Evolutionary conservation across 1,140 invertebrate species (phyloP).

Genomic region (Neodiprion pinetum): DNA sequence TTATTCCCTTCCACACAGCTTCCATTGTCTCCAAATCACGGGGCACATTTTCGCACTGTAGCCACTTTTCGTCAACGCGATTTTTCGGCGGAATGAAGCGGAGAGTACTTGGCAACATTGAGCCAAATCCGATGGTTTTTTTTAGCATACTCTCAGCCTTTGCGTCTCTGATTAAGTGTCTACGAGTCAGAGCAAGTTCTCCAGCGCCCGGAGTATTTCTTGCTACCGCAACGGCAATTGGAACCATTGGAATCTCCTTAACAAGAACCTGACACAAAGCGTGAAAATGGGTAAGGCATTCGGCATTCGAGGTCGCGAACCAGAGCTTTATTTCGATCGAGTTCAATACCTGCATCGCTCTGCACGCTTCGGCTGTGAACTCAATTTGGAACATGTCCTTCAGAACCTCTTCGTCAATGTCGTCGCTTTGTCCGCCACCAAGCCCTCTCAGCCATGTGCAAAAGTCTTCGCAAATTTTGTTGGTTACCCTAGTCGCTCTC

Average conservation of each 20-base stretch:
- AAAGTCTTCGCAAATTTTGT: conserved; percentile 62
- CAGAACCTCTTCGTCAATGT: conserved; percentile 57
- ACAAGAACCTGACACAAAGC: conserved; percentile 35
- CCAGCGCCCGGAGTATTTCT: conserved; percentile 49
- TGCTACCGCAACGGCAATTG: conserved; percentile 34
- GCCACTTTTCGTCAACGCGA: conserved; percentile 59
- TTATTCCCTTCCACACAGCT: conserved; percentile 64
- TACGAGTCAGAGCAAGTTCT: conserved; percentile 51
- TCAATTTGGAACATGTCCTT: conserved; percentile 66
- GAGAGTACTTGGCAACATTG: conserved; percentile 58
- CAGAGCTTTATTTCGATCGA: conserved; percentile 57
- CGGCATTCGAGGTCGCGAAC: conserved; percentile 55
- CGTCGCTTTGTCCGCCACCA: conserved; percentile 54
- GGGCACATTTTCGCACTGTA: conserved; percentile 59
- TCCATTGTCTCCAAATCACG: conserved; percentile 66
- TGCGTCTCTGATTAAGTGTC: conserved; percentile 61
- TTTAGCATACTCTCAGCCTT: conserved; percentile 57
- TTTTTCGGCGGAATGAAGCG: conserved; percentile 61
- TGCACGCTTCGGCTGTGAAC: conserved; percentile 63
- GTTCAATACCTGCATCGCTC: conserved; percentile 58
- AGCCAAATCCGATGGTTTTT: conserved; percentile 59
- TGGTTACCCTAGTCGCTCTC: conserved; percentile 43
- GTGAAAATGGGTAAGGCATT: conserved; percentile 50
- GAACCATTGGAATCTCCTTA: conserved; percentile 47
- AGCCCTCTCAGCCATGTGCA: conserved; percentile 66